A percentile compares a stretch with the other conserved stretches of the same genome.
These are phyloP conservation scores for Cheilosia pagana DNA, from an alignment of 2,888 invertebrate genomes.

Conservation along the genomic window DNA sequence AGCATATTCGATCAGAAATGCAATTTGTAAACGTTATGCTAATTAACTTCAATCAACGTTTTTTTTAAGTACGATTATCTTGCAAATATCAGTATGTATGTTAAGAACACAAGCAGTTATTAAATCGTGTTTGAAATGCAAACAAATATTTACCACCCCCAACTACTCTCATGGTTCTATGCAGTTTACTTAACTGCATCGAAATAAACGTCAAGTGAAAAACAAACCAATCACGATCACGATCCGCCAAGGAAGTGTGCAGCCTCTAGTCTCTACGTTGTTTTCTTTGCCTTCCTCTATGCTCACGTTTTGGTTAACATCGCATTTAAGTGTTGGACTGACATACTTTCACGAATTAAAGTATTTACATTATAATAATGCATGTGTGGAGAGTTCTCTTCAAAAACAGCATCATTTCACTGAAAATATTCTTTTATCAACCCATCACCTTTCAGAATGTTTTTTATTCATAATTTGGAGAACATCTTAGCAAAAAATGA, in stretches of 20 bases:
- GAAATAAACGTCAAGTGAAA: constrained; percentile 4
- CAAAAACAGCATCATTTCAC: constrained; percentile 39
- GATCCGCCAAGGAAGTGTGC: neutral
- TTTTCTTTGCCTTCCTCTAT: no score
- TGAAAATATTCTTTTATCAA: constrained; percentile 7
- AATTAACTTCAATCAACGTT: no score
- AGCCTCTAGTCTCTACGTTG: constrained; percentile 41
- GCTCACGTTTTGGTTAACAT: constrained; percentile 39
- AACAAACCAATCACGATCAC: neutral
- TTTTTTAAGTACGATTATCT: no score
- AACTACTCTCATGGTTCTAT: neutral
- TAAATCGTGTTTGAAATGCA: no score
- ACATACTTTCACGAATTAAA: constrained; percentile 51
- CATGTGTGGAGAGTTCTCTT: constrained; percentile 30
- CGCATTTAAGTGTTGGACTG: constrained; percentile 38
- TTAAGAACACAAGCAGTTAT: no score
- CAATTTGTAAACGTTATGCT: no score
- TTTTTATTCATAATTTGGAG: constrained; percentile 35
- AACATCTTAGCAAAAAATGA: neutral
- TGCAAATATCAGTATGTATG: no score
- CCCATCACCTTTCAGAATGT: constrained; percentile 25
- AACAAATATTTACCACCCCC: neutral
- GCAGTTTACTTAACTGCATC: constrained; percentile 11
- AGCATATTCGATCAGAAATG: no score
- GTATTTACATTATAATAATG: constrained; percentile 11